Evolutionary conservation across 1,140 invertebrate genomes (phyloP), one percentile per base, ranked within the genome.

Genomic region (Phymorhynchus buccinoides): DNA sequence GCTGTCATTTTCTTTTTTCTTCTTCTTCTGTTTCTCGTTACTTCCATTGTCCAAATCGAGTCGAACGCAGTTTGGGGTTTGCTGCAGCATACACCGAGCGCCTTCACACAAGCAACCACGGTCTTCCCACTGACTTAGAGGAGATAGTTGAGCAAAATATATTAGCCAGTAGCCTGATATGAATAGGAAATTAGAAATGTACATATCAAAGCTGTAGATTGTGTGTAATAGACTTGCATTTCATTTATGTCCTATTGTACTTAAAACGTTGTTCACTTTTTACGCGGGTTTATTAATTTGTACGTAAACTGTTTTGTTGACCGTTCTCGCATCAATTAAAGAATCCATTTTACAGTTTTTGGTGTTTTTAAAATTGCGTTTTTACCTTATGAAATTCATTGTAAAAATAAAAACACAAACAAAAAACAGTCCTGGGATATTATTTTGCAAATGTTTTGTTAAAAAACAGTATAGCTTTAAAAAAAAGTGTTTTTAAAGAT

Each of bases 101-200:
- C 68, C 81, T 83, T 52, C 62, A 83, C 71, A n/a, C n/a, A n/a
- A n/a, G n/a, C n/a, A 73, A 73, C 73, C 81, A 62, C 71, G 32
- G 4, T 62, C 73, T 66, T 83, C 81, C n/a, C 81, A 71, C 32
- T 39, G 56, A 42, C 16, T 7, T 9, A 12, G 75, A 42, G 14
- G n/a, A n/a, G n/a, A 27, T n/a, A 39, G 32, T 7, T 1, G 18
- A 52, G 41, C 41, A 79, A 30, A n/a, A n/a, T n/a, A n/a, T n/a
- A n/a, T n/a, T n/a, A n/a, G n/a, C n/a, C n/a, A n/a, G n/a, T n/a
- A n/a, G n/a, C n/a, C n/a, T n/a, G n/a, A n/a, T n/a, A n/a, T n/a
- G n/a, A n/a, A 7, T n/a, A 52, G n/a, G 30, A 52, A n/a, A 27
- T 9, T 79, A 79, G 77, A 79, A 22, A 7, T 78, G 39, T 78